phyloP scores from a whole-genome alignment of 2,113 vertebrate genomes.

The Istiophorus platypterus region DNA sequence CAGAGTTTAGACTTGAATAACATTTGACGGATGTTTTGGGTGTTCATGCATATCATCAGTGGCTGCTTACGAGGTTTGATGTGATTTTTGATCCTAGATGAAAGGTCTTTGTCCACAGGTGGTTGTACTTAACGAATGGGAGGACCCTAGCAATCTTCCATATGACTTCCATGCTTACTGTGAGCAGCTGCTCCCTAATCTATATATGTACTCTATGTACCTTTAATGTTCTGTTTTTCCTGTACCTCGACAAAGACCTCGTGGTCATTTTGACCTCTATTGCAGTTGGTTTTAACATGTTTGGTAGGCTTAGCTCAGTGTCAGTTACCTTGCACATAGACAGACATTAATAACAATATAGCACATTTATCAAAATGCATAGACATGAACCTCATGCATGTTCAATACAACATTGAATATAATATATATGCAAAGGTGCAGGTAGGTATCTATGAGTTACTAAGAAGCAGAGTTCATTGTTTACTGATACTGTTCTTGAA shows the following conservation, averaged over 20 bases:
- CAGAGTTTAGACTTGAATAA: background rate
- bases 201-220: background rate
- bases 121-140: background rate
- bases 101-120: background rate
- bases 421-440: background rate
- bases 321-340: background rate
- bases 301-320: conserved; percentile 8
- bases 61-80: background rate
- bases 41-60: background rate
- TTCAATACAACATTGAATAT: conserved; percentile 8
- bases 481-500: background rate
- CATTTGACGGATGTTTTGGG: too few species aligned
- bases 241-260: background rate
- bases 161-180: background rate
- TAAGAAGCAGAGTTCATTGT: conserved; percentile 2
- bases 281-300: background rate
- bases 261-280: background rate
- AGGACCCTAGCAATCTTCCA: background rate
- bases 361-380: conserved; percentile 2
- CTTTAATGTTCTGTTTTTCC: background rate
- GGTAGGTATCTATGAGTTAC: background rate
- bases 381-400: background rate
- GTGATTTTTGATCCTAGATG: background rate
- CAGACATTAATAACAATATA: conserved; percentile 3
- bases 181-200: background rate